These are phyloP conservation scores for Boulengeromyrus knoepffleri DNA, from an alignment of 2,113 vertebrate genomes.

Conservation along the genomic window DNA sequence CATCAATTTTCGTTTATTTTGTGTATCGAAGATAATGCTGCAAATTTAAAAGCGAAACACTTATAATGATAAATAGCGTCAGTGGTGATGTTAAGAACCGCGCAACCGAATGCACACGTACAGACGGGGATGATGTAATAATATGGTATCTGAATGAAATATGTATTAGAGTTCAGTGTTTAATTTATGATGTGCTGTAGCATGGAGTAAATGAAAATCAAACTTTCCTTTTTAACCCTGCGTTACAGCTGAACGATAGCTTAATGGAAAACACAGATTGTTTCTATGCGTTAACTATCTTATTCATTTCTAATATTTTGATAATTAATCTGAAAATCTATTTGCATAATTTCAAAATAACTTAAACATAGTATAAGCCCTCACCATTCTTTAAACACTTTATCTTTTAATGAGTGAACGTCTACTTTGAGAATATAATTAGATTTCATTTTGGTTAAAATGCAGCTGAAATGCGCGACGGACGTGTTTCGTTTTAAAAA, in stretches of 20 bases:
- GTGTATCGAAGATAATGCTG: slow-evolving; percentile 93
- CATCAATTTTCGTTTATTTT: slow-evolving; percentile 93
- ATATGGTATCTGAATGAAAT: not conserved
- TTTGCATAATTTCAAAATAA: not conserved
- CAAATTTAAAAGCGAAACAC: not conserved
- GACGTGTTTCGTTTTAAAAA: not conserved
- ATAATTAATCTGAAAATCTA: not conserved
- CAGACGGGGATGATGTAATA: not conserved
- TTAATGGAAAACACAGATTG: not conserved
- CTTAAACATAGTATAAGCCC: not conserved
- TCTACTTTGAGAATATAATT: not conserved
- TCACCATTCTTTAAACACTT: not conserved
- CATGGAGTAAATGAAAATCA: not conserved
- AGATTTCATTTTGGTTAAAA: not conserved
- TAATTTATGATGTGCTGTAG: not conserved
- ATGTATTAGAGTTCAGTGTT: not conserved
- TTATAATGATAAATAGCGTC: not conserved
- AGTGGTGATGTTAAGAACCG: not conserved
- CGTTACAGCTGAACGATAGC: not conserved
- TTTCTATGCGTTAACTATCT: not conserved
- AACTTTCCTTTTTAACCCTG: not conserved
- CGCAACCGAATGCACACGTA: not conserved
- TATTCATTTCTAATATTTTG: not conserved
- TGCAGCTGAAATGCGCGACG: not conserved
- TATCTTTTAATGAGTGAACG: not conserved